Conservation (phyloP, 2,113 vertebrate genomes). For the Cyprinodon brontotheroides region DNA sequence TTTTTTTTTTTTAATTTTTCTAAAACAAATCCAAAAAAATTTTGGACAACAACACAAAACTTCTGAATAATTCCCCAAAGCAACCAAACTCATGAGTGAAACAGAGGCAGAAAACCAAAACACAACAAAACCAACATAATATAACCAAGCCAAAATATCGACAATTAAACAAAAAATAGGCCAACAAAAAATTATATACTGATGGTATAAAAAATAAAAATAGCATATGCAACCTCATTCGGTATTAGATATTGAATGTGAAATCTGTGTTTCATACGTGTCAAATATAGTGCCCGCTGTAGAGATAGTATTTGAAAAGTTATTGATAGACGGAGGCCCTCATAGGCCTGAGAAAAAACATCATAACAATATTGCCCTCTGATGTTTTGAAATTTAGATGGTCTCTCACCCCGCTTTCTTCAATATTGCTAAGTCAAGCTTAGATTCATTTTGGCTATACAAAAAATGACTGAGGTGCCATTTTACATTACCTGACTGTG, state of each 20-base stretch:
- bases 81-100: neutral
- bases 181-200: neutral
- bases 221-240: neutral
- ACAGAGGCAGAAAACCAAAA: neutral
- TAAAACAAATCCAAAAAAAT: too few relatives aligned
- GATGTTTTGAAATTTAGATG: neutral
- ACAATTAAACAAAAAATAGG: neutral
- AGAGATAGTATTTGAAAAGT: neutral
- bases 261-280: neutral
- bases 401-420: conserved; percentile 11
- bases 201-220: neutral
- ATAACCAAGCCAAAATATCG: neutral
- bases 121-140: neutral
- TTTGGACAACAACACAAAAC: too few relatives aligned
- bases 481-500: conserved; percentile 7
- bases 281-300: neutral
- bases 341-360: conserved; percentile 10
- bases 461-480: conserved; percentile 4
- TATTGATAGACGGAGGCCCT: conserved; percentile 8
- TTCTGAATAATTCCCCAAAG: too few relatives aligned
- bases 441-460: neutral
- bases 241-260: neutral
- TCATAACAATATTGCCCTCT: conserved; percentile 7
- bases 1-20: too few relatives aligned
- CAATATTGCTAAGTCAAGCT: conserved; percentile 11